Evolutionary conservation across 1,140 invertebrate genomes (phyloP).

Genomic region (Pollicipes pollicipes): DNA sequence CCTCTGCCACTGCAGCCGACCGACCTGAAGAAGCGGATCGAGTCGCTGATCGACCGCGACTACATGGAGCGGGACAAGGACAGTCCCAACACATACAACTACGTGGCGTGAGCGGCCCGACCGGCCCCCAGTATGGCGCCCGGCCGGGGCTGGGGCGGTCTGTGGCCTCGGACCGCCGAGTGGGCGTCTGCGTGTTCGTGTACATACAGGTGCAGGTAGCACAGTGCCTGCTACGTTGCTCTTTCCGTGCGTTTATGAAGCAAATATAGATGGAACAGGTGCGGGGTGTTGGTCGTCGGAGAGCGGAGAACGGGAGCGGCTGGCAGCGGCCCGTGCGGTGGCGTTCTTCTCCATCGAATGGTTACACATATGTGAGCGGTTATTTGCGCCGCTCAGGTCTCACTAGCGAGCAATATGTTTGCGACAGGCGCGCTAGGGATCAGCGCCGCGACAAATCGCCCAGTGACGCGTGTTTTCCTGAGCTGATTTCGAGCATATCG

Average conservation of each 20-base stretch:
- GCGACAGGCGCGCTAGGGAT: too few relatives aligned
- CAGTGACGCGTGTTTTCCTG: too few relatives aligned
- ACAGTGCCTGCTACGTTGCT: background rate
- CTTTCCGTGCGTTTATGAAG: background rate
- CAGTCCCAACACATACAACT: slow-evolving; percentile 94
- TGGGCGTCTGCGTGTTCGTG: background rate
- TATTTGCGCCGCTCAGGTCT: too few relatives aligned
- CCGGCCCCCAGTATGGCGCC: too few relatives aligned
- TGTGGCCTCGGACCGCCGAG: background rate
- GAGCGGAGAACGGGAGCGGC: too few relatives aligned
- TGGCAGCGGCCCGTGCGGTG: too few relatives aligned
- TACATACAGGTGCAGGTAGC: background rate
- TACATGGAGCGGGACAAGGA: slow-evolving; percentile 98
- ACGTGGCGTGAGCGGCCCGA: slow-evolving; percentile 58
- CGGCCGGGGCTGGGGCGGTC: background rate
- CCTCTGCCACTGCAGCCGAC: slow-evolving; percentile 43
- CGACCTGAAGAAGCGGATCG: slow-evolving; percentile 94
- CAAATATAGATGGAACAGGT: background rate
- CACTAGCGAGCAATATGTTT: too few relatives aligned
- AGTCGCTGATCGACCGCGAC: slow-evolving; percentile 93
- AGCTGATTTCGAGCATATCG: too few relatives aligned
- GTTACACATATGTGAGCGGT: too few relatives aligned
- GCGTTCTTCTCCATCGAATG: too few relatives aligned
- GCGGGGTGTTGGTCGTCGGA: too few relatives aligned
- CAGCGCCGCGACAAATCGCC: too few relatives aligned